Evolutionary conservation across 2,888 invertebrate species (phyloP).

Genomic region (Euzophera pinguis): DNA sequence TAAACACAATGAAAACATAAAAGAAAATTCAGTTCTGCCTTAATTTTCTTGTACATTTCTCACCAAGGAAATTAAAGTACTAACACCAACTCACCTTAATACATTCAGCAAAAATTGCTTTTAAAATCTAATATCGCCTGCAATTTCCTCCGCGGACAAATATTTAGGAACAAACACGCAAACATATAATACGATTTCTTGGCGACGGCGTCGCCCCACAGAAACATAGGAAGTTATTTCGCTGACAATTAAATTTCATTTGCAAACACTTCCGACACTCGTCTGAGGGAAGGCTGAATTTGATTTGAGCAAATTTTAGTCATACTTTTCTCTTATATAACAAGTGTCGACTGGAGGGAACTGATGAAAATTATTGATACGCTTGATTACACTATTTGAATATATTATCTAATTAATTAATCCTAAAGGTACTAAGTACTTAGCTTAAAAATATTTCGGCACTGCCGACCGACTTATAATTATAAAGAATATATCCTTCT

Average conservation of each 20-base stretch:
- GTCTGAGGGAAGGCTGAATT: slow-evolving; percentile 34
- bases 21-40: too few species aligned
- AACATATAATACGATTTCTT: slow-evolving; percentile 24
- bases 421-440: too few species aligned
- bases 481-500: too few species aligned
- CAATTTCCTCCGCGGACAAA: slow-evolving; percentile 9
- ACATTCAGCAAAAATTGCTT: slow-evolving; percentile 5
- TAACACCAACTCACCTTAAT: background rate
- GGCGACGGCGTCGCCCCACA: slow-evolving; percentile 27
- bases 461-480: too few species aligned
- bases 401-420: too few species aligned
- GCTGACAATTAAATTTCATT: slow-evolving; percentile 50
- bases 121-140: slow-evolving; percentile 6
- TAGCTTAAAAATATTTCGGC: too few species aligned
- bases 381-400: too few species aligned
- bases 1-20: too few species aligned
- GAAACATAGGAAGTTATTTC: slow-evolving; percentile 41
- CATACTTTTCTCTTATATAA: too few species aligned
- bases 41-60: background rate
- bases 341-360: too few species aligned
- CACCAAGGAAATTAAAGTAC: background rate
- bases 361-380: too few species aligned
- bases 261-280: slow-evolving; percentile 37
- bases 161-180: slow-evolving; percentile 15
- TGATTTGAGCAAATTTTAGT: slow-evolving; percentile 18